Evolutionary conservation across 1,140 invertebrate genomes (phyloP).

Genomic region (Tribolium madens): DNA sequence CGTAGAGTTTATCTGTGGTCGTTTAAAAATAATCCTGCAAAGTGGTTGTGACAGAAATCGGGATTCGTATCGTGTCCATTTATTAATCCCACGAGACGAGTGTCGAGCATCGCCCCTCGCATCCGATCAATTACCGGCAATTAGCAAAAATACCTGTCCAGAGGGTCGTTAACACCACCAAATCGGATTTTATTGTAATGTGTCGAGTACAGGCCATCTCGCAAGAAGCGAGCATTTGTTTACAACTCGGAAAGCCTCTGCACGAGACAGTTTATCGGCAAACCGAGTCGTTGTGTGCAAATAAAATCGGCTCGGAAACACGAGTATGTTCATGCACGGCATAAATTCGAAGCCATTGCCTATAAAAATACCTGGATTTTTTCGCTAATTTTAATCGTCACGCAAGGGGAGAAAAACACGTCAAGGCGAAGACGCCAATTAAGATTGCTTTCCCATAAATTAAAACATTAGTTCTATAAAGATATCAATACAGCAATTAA

Average conservation of each 20-base stretch:
- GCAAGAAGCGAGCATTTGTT: conserved; percentile 22
- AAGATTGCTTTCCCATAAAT: conserved; percentile 1
- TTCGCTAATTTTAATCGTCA: not conserved
- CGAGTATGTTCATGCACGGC: conserved; percentile 8
- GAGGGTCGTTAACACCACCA: conserved; percentile 24
- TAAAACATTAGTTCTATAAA: conserved; percentile 25
- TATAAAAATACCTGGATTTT: conserved; percentile 26
- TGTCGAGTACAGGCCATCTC: conserved; percentile 1
- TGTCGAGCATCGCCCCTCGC: conserved; percentile 6
- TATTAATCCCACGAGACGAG: conserved; percentile 17
- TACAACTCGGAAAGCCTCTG: conserved; percentile 27
- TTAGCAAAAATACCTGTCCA: conserved; percentile 13
- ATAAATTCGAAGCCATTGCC: not conserved
- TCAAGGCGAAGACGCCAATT: not conserved
- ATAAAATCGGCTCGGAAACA: conserved; percentile 29
- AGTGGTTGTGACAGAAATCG: conserved; percentile 21
- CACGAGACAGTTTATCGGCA: conserved; percentile 22
- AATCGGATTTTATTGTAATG: not conserved
- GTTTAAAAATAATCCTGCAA: conserved; percentile 4
- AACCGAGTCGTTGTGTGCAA: conserved; percentile 25
- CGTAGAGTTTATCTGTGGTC: not conserved
- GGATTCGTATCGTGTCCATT: conserved; percentile 1
- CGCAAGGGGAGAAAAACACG: not conserved
- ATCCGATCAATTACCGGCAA: conserved; percentile 15
- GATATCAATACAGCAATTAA: conserved; percentile 28